These are phyloP conservation scores for Cranoglanis bouderius DNA, from an alignment of 2,113 vertebrate genomes.

Conservation along the genomic window DNA sequence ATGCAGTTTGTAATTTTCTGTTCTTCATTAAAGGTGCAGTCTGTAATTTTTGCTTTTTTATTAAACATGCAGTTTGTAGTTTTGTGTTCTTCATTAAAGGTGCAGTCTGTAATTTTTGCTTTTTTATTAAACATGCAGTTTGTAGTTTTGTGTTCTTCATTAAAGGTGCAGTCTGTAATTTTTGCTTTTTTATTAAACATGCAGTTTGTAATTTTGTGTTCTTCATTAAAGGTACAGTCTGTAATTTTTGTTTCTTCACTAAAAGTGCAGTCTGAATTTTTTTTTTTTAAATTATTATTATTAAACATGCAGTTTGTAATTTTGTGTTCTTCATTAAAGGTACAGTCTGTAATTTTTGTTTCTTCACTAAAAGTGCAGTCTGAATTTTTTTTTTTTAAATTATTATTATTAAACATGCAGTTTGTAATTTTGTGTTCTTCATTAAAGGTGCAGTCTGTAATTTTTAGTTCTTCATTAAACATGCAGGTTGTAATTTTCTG, in stretches of 20 bases:
- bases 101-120: background rate
- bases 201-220: background rate
- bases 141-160: background rate
- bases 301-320: background rate
- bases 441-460: background rate
- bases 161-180: background rate
- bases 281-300: no score
- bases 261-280: background rate
- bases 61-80: background rate
- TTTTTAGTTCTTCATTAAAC: background rate
- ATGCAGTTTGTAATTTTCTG: background rate
- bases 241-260: background rate
- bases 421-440: background rate
- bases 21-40: background rate
- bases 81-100: background rate
- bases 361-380: background rate
- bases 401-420: background rate
- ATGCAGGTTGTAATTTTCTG: background rate
- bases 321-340: background rate
- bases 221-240: background rate
- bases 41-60: background rate
- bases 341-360: background rate
- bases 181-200: background rate
- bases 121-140: background rate
- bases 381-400: background rate